Evolutionary conservation across 53 echinoderm and acorn worm genomes (phyloP).

Genomic region (Mesocentrotus franciscanus): DNA sequence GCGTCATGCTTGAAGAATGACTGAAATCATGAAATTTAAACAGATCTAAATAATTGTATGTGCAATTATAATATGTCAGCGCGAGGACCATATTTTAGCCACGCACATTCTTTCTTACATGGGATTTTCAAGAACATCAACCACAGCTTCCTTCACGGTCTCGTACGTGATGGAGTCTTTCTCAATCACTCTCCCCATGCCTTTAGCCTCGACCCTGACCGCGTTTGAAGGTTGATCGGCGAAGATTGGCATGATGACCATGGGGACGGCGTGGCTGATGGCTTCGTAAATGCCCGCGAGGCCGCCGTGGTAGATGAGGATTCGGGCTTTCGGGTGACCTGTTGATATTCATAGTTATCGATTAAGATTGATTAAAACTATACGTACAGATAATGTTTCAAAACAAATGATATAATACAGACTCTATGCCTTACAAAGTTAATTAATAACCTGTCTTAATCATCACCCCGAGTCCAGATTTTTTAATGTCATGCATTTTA

Average conservation of each 20-base stretch:
- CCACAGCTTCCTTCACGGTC: background rate
- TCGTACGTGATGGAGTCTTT: constrained; percentile 20
- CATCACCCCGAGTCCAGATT: background rate
- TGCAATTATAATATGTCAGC: too few species aligned
- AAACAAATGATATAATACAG: too few species aligned
- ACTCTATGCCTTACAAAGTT: background rate
- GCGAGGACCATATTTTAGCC: too few species aligned
- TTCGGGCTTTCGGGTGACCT: constrained; percentile 37
- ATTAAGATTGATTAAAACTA: background rate
- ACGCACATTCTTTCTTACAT: background rate
- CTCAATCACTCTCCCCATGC: constrained; percentile 22
- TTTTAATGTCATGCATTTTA: too few species aligned
- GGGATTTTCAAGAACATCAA: background rate
- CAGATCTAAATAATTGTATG: too few species aligned
- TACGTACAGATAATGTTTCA: too few species aligned
- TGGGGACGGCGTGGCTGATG: constrained; percentile 33
- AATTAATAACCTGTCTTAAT: background rate
- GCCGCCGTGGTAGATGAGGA: constrained; percentile 49
- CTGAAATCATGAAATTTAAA: too few species aligned
- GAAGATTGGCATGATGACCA: constrained; percentile 56
- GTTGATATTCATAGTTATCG: background rate
- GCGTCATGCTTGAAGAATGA: too few species aligned
- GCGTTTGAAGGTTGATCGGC: constrained; percentile 43
- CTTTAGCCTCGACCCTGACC: constrained; percentile 12
- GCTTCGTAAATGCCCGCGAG: constrained; percentile 36